Percentiles rank a stretch among this genome's conserved stretches.
These are phyloP conservation scores for Anastrepha ludens DNA, from an alignment of 1,140 invertebrate genomes.

Conservation along the genomic window DNA sequence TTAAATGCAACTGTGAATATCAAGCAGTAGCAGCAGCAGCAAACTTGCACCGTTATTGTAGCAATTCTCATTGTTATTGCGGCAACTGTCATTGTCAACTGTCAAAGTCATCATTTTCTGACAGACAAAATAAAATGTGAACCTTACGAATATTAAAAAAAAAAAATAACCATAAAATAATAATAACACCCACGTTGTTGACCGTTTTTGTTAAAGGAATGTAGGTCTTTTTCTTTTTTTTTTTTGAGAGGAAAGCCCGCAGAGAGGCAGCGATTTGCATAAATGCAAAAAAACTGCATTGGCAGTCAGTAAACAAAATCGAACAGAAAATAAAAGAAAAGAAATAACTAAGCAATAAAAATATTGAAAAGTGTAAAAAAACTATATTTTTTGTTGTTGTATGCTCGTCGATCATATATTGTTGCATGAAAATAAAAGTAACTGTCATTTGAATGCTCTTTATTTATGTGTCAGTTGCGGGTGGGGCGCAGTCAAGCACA, in stretches of 20 bases:
- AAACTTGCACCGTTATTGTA: conserved; percentile 9
- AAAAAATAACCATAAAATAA: conserved; percentile 19
- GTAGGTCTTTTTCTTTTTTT: background rate
- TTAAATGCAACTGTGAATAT: background rate
- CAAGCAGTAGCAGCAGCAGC: background rate
- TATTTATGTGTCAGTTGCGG: background rate
- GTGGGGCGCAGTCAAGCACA: background rate
- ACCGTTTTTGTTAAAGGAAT: background rate
- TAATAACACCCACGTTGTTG: conserved; percentile 36
- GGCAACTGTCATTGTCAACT: conserved; percentile 47
- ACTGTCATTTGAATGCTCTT: background rate
- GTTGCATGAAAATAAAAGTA: conserved; percentile 29
- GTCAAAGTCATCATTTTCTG: conserved; percentile 45
- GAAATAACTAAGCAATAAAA: background rate
- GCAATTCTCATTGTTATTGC: conserved; percentile 28
- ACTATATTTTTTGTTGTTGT: background rate
- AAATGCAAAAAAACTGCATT: background rate
- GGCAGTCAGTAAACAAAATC: background rate
- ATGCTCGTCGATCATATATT: conserved; percentile 36
- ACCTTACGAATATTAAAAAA: background rate
- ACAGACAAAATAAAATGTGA: background rate
- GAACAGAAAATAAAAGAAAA: background rate
- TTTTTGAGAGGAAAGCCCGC: background rate
- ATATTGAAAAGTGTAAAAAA: background rate
- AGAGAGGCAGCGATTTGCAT: conserved; percentile 31